Evolutionary conservation across 2,888 invertebrate species (phyloP), one percentile per base, ranked within the genome.

Genomic region (Cloeon dipterum): DNA sequence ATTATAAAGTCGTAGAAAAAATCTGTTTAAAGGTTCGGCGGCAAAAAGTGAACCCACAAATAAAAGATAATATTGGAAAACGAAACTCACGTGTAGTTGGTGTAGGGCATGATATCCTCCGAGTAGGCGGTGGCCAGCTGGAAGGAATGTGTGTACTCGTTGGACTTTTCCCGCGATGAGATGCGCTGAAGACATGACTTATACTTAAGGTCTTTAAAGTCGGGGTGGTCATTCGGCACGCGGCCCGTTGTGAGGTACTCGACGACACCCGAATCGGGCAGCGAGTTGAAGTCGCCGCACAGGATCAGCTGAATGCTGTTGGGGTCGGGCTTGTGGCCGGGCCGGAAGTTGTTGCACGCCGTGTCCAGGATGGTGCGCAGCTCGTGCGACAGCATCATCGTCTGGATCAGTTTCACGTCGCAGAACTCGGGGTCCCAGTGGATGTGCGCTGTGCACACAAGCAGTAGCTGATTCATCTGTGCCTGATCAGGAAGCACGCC

Each of bases 381-480:
- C 58, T 96, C 94, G 56, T 88, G 82, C 61, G 89, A 82, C 46
- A 98, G 62, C 93, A 98, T 94, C 83, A 96, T 93, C 23, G 93
- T 91, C 61, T 98, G 98, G 45, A 99, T 93, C 34, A 99, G 69
- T 61, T 98, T 98, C 34, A 98, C 98, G 61, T 98, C 98, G 57
- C 94, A 93, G 61, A 79, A 96, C 62, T 98, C 94, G 0, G 98
- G 98, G 65, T 99, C 96, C 98, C 98, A 99, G 59, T 98, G 96
- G 49, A 98, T 89, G 61, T 98, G 98, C 23, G 96, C 94, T 20
- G 94, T 98, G 58, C 94, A 93, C 36, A 98, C 91, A 41, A 96
- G 63, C 42, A 98, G 66, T 16, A 86, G 85, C 53, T 86, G 85
- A 46, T 73, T 72, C 46, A 74, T 65, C 61, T 72, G 74, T 42